A percentile compares a stretch with the other conserved stretches of the same genome.
These are phyloP conservation scores for Rana temporaria DNA, from an alignment of 2,113 vertebrate species.

Conservation along the genomic window DNA sequence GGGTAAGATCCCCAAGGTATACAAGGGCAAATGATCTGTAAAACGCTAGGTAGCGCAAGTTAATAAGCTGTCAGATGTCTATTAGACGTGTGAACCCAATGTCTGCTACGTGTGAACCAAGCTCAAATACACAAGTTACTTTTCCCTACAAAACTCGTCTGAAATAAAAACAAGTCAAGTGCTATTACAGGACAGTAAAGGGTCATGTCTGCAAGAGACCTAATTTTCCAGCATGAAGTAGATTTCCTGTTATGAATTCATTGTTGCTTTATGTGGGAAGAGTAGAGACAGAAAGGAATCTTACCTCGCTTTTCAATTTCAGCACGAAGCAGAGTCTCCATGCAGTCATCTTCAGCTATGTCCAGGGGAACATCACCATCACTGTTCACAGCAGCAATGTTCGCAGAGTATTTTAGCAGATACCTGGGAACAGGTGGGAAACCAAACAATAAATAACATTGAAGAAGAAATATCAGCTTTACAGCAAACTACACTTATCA, in stretches of 20 bases:
- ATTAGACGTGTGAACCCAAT: too few species aligned
- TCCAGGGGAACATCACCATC: conserved; percentile 88
- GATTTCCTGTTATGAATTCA: conserved; percentile 44
- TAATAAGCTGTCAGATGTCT: too few species aligned
- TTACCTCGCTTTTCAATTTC: conserved; percentile 78
- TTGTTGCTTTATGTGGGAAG: conserved; percentile 3
- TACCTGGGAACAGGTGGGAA: conserved; percentile 71
- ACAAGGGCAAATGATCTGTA: too few species aligned
- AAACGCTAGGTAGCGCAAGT: too few species aligned
- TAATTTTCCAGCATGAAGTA: conserved; percentile 46
- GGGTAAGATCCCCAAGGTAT: too few species aligned
- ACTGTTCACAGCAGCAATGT: conserved; percentile 85
- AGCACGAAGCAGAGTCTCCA: conserved; percentile 81
- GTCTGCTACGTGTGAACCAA: too few species aligned
- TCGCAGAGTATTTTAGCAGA: conserved; percentile 80
- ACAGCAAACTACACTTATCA: background rate
- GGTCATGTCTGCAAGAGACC: background rate
- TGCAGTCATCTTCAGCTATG: conserved; percentile 85
- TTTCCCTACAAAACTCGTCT: background rate
- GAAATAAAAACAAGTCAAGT: conserved; percentile 24
- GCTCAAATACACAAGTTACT: background rate
- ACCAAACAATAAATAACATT: background rate
- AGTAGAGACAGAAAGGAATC: conserved; percentile 7
- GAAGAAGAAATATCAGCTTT: background rate
- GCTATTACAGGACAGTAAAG: background rate